phyloP scores from a whole-genome alignment of 1,140 invertebrate genomes.

The Macrotrachela quadricornifera region DNA sequence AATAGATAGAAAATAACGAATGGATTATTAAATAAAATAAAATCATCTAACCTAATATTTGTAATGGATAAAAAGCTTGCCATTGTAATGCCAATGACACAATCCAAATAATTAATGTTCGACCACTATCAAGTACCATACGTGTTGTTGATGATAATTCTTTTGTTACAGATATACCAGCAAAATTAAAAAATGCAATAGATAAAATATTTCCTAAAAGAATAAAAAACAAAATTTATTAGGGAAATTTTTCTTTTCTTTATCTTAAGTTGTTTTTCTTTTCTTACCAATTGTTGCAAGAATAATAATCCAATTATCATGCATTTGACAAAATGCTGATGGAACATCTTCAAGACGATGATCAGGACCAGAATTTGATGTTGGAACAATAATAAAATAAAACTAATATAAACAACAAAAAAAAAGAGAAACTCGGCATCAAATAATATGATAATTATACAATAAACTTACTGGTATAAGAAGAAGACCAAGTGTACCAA shows the following conservation, averaged over 20 bases:
- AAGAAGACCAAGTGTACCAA: no score
- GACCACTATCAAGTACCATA: constrained; percentile 68
- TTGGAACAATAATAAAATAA: constrained; percentile 50
- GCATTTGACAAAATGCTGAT: constrained; percentile 61
- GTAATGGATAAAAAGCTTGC: constrained; percentile 8
- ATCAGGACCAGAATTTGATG: constrained; percentile 49
- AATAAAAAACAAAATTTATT: constrained; percentile 3
- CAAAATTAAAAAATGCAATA: constrained; percentile 88
- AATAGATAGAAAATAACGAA: constrained; percentile 17
- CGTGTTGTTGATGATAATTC: constrained; percentile 59
- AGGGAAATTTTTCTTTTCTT: not conserved
- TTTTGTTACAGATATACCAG: constrained; percentile 82
- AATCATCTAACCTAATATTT: no score
- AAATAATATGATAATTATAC: not conserved
- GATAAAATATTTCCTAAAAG: constrained; percentile 55
- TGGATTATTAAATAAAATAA: no score
- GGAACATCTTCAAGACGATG: constrained; percentile 60
- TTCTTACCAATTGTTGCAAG: constrained; percentile 43
- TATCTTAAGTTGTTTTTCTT: not conserved
- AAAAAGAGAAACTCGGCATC: not conserved
- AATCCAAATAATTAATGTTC: constrained; percentile 70
- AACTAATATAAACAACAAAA: constrained; percentile 30
- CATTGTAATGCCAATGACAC: constrained; percentile 39
- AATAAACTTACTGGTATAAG: constrained; percentile 4
- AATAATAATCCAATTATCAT: constrained; percentile 40